Base-by-base conservation (phyloP, 2,888 invertebrate species). In the Rotaria macrura region DNA sequence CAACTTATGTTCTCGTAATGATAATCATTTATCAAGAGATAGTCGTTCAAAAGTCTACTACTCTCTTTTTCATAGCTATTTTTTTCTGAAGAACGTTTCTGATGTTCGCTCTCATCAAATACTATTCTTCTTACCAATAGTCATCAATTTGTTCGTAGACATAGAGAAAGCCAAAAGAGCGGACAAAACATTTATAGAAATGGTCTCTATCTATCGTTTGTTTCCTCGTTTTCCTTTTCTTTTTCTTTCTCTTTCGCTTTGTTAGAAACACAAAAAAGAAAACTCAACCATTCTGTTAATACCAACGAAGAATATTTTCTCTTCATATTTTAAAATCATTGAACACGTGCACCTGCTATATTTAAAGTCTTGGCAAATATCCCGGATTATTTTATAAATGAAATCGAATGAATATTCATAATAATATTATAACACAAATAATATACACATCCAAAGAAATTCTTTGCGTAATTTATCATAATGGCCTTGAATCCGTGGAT, bases 11-110 rank as follows among this genome's bases (percentile, higher is more conserved):
- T 17, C 34, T 65, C 38, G 20, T 65, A 65, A 65, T 65, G 65
- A 34, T 65, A 65, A 65, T 65, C 65, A 65, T 65, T 34, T 65
- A 65, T 65, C 65, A 65, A 65, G 65, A 65, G 65, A 65, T 34
- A 34, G 34, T 65, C 29, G 34, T 65, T 14, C 34, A n/a, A 34
- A 29, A 65, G 34, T 34, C 29, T 17, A 17, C 4, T 65, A 12
- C 65, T 17, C 54, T 25, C 9, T 52, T n/a, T 23, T 52, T 23
- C 3, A 1, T 54, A 49, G 17, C 49, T 54, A 23, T 25, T 54
- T 20, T 54, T 2, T 25, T 0, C 5, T 20, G 17, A 34, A 34
- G 49, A 49, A 49, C 49, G 17, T 14, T 65, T 65, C 65, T 65
- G 2, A 2, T 65, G 34, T 65, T 65, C 65, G 65, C 34, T 34